phyloP scores from a whole-genome alignment of 2,888 invertebrate genomes.

The Leucozona laternaria region DNA sequence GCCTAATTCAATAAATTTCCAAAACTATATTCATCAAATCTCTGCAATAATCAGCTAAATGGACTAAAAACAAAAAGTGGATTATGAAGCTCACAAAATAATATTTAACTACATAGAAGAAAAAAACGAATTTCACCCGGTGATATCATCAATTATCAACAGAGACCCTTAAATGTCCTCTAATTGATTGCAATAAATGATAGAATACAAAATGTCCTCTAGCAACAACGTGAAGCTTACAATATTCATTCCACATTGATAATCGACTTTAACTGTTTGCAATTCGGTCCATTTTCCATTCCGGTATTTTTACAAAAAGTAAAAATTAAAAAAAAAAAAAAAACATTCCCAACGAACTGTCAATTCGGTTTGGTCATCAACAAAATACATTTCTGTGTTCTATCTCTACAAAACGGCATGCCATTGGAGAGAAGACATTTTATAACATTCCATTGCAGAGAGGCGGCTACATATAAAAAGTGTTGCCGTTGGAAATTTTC shows the following conservation, averaged over 20 bases:
- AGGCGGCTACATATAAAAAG: not conserved
- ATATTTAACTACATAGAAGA: not conserved
- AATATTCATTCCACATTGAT: slow-evolving; percentile 18
- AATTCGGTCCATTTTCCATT: slow-evolving; percentile 9
- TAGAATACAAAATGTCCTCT: slow-evolving; percentile 21
- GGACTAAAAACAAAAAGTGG: not conserved
- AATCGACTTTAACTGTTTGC: slow-evolving; percentile 31
- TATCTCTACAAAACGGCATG: slow-evolving; percentile 30
- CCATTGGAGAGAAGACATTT: slow-evolving; percentile 34
- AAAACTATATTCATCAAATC: not conserved
- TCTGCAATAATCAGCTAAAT: slow-evolving; percentile 6
- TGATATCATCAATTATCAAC: slow-evolving; percentile 25
- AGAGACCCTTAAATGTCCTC: not conserved
- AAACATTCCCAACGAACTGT: slow-evolving; percentile 25
- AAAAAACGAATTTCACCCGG: not conserved
- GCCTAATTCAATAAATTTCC: not conserved
- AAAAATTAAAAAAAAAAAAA: not conserved
- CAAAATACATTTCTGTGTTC: slow-evolving; percentile 13
- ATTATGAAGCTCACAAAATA: not conserved
- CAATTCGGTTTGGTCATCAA: slow-evolving; percentile 37
- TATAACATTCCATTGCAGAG: slow-evolving; percentile 30
- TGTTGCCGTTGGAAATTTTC: not conserved
- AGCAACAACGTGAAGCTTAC: slow-evolving; percentile 3
- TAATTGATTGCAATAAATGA: slow-evolving; percentile 38
- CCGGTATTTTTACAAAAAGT: not conserved